Evolutionary conservation across 1,140 invertebrate species (phyloP).

Genomic region (Nephila pilipes): DNA sequence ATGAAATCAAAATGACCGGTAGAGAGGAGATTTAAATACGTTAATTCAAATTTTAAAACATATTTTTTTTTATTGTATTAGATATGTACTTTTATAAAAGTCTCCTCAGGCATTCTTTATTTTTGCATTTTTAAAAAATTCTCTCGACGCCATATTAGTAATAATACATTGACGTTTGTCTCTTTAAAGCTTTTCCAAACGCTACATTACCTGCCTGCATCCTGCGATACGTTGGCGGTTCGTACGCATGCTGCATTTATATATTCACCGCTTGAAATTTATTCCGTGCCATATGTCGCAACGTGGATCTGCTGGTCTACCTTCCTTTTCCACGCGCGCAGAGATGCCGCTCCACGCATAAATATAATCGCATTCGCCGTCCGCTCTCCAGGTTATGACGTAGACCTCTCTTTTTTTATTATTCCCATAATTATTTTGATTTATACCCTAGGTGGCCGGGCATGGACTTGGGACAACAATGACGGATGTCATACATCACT

Average conservation of each 20-base stretch:
- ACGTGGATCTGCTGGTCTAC: not conserved
- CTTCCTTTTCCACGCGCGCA: not conserved
- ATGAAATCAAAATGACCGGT: no score
- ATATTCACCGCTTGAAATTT: not conserved
- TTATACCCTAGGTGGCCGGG: slow-evolving; percentile 42
- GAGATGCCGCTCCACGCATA: not conserved
- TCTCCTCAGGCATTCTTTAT: no score
- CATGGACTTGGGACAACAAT: slow-evolving; percentile 57
- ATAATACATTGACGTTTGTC: not conserved
- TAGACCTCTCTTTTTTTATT: slow-evolving; percentile 26
- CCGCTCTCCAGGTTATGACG: not conserved
- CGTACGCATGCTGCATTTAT: not conserved
- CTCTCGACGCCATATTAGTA: not conserved
- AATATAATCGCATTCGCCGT: slow-evolving; percentile 10
- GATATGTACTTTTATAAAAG: no score
- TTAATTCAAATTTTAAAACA: no score
- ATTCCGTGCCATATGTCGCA: not conserved
- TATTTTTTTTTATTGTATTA: no score
- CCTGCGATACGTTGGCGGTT: not conserved
- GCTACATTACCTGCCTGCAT: not conserved
- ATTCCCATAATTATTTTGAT: slow-evolving; percentile 69
- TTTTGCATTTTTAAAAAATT: not conserved
- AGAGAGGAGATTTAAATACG: no score
- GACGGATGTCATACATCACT: slow-evolving; percentile 68
- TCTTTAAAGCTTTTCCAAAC: not conserved